Conservation (phyloP, 2,797 vertebrate species). For the Siniperca undulata region DNA sequence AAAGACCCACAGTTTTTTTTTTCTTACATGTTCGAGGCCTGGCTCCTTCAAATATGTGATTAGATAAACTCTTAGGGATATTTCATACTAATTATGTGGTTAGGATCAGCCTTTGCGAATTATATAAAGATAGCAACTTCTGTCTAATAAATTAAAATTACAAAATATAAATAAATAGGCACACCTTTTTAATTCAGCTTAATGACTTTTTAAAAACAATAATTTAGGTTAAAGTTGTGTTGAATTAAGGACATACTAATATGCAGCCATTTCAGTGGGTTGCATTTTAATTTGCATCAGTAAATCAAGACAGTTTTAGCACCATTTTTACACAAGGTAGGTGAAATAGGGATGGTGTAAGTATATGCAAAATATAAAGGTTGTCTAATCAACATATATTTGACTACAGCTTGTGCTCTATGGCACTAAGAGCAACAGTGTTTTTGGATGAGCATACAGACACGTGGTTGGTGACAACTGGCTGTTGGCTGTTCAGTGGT, state of each 20-base stretch:
- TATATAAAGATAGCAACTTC: neutral
- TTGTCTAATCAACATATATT: neutral
- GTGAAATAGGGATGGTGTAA: no score
- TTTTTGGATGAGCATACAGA: neutral
- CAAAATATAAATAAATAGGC: neutral
- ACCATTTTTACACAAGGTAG: no score
- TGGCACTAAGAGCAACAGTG: neutral
- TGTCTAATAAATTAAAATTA: neutral
- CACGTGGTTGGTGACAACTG: neutral
- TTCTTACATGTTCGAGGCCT: neutral
- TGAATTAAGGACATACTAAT: neutral
- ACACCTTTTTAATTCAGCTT: neutral
- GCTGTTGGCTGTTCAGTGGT: neutral
- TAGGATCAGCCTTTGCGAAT: neutral
- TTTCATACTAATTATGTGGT: neutral
- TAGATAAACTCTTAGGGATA: neutral
- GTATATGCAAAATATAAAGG: neutral
- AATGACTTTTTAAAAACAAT: neutral
- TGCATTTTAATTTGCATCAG: neutral
- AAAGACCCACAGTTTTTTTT: slow-evolving; percentile 15
- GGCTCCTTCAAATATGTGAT: slow-evolving; percentile 7
- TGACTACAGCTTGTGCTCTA: neutral
- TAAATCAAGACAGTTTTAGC: neutral
- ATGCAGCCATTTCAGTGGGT: neutral
- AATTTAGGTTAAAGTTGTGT: neutral